Conservation (phyloP, 2,113 vertebrate species). For the Sardina pilchardus region DNA sequence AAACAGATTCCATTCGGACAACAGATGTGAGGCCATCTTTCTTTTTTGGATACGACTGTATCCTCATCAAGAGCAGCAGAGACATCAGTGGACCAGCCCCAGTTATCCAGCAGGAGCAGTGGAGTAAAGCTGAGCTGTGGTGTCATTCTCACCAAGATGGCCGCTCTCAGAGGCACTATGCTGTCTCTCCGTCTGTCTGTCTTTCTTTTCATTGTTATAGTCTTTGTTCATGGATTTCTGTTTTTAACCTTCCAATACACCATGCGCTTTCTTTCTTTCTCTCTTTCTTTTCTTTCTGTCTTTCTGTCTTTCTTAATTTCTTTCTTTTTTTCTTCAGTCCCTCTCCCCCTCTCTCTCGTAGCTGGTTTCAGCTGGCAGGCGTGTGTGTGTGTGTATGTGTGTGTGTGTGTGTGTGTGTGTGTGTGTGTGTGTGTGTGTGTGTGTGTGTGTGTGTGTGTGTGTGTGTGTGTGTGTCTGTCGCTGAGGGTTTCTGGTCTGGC, state of each 20-base stretch:
- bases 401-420: background rate
- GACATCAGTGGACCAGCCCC: too few relatives aligned
- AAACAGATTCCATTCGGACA: too few relatives aligned
- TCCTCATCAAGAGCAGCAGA: too few relatives aligned
- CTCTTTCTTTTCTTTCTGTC: background rate
- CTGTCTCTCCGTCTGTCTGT: background rate
- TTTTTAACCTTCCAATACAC: background rate
- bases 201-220: background rate
- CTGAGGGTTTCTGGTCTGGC: background rate
- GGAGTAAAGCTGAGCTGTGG: background rate
- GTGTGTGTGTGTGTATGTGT: background rate
- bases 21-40: too few relatives aligned
- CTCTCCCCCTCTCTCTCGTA: background rate
- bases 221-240: background rate
- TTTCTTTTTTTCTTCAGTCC: background rate
- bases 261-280: background rate
- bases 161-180: background rate
- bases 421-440: background rate
- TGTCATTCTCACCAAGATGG: background rate
- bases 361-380: background rate
- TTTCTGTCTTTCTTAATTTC: slow-evolving; percentile 12
- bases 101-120: too few relatives aligned
- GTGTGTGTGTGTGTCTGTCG: background rate
- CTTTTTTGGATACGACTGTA: too few relatives aligned
- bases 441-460: background rate